Percentiles rank a stretch among this genome's conserved stretches.
These are phyloP conservation scores for Stichodactyla helianthus DNA, from an alignment of 64 coral and sea anemone genomes.

Conservation along the genomic window DNA sequence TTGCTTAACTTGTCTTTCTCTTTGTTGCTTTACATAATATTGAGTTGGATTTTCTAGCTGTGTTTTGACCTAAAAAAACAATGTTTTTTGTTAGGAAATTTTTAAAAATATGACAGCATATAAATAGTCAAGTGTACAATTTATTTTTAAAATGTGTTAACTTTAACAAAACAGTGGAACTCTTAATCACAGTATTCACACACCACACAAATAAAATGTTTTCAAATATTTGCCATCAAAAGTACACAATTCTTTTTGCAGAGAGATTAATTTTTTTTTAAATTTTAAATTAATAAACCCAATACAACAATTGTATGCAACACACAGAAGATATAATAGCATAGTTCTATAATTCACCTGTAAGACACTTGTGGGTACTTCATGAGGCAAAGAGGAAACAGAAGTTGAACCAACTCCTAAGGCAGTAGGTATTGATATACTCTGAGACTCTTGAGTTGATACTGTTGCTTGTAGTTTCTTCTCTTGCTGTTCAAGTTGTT, in stretches of 20 bases:
- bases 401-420: conserved; percentile 8
- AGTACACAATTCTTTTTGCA: too few relatives aligned
- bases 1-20: conserved; percentile 87
- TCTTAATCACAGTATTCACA: too few relatives aligned
- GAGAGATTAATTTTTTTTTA: too few relatives aligned
- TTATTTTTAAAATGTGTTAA: too few relatives aligned
- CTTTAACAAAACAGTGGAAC: too few relatives aligned
- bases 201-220: too few relatives aligned
- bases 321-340: neutral
- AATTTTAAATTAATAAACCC: neutral
- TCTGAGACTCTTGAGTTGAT: conserved; percentile 43
- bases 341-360: conserved; percentile 15
- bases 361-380: conserved; percentile 85
- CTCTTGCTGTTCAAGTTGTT: conserved; percentile 70
- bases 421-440: conserved; percentile 66
- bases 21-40: conserved; percentile 85
- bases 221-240: too few relatives aligned
- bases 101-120: too few relatives aligned
- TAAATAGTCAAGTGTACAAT: too few relatives aligned
- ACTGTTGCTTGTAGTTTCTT: conserved; percentile 21
- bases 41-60: conserved; percentile 95
- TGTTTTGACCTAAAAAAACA: conserved; percentile 67
- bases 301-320: neutral
- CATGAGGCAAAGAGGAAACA: conserved; percentile 43
- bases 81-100: neutral